Percentiles rank a stretch among this genome's conserved stretches.
Conservation (phyloP, 2,797 vertebrate species). For the Microhierax caerulescens region DNA sequence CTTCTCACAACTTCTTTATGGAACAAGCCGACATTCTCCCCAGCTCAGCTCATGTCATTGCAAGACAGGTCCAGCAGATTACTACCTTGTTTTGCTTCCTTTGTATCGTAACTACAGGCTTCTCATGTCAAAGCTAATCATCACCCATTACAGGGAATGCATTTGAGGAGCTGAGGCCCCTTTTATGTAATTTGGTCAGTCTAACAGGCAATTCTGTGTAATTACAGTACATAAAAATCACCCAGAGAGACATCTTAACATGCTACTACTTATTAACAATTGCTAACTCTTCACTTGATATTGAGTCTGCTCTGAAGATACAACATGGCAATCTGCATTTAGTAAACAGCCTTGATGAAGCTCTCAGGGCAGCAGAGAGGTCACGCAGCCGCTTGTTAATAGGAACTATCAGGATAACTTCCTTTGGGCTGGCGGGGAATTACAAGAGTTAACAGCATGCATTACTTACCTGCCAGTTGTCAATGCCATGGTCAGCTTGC, state of each 20-base stretch:
- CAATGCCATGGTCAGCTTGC: background rate
- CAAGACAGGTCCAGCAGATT: background rate
- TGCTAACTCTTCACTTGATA: background rate
- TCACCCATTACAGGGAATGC: background rate
- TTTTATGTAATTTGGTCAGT: conserved; percentile 6
- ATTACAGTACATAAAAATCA: conserved; percentile 50
- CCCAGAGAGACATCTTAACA: conserved; percentile 30
- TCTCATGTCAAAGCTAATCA: background rate
- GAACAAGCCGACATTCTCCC: background rate
- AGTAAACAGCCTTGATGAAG: background rate
- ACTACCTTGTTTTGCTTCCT: background rate
- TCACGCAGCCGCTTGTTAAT: background rate
- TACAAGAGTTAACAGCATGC: background rate
- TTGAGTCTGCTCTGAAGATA: background rate
- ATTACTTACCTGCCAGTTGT: background rate
- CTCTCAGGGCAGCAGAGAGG: background rate
- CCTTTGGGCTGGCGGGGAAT: background rate
- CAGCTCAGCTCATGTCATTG: background rate
- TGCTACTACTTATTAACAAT: conserved; percentile 41
- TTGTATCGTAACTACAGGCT: background rate
- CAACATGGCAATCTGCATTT: background rate
- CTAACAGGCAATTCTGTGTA: conserved; percentile 28
- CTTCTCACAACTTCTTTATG: background rate
- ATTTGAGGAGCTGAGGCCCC: background rate
- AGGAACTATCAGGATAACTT: background rate